Percentiles rank a stretch among this genome's conserved stretches.
phyloP scores from a whole-genome alignment of 2,113 vertebrate species.

The Syrmaticus mikado region DNA sequence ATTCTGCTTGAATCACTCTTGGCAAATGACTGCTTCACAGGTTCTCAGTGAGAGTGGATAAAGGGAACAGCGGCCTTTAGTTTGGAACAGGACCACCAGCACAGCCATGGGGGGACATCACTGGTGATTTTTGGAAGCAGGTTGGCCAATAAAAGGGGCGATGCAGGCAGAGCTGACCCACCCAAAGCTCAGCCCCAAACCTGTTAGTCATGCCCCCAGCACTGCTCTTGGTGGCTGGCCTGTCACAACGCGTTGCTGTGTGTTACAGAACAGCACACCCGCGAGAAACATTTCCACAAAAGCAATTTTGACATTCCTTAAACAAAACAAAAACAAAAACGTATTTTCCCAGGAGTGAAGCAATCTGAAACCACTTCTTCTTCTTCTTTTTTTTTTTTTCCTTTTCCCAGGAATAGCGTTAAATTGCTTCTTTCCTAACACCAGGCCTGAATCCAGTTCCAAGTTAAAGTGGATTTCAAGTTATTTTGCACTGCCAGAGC shows the following conservation, averaged over 20 bases:
- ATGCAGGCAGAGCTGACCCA: neutral
- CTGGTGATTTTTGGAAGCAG: no score
- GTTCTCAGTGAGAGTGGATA: neutral
- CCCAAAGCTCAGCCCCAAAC: neutral
- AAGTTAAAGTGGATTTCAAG: neutral
- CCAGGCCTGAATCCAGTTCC: neutral
- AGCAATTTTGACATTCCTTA: neutral
- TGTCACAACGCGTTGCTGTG: neutral
- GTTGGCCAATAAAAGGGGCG: neutral
- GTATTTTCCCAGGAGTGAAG: rapidly evolving
- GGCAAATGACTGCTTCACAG: neutral
- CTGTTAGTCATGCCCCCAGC: neutral
- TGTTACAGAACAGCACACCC: neutral
- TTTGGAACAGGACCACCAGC: neutral
- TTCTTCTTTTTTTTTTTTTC: neutral
- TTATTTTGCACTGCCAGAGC: neutral
- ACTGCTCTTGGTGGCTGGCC: neutral
- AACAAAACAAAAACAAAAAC: neutral
- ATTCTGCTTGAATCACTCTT: neutral
- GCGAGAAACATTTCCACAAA: neutral
- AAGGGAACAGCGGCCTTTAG: neutral
- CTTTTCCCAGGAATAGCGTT: rapidly evolving
- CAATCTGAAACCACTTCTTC: neutral
- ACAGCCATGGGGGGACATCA: no score
- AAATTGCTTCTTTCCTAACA: neutral